phyloP scores from a whole-genome alignment of 2,113 vertebrate genomes.

The Malurus melanocephalus region DNA sequence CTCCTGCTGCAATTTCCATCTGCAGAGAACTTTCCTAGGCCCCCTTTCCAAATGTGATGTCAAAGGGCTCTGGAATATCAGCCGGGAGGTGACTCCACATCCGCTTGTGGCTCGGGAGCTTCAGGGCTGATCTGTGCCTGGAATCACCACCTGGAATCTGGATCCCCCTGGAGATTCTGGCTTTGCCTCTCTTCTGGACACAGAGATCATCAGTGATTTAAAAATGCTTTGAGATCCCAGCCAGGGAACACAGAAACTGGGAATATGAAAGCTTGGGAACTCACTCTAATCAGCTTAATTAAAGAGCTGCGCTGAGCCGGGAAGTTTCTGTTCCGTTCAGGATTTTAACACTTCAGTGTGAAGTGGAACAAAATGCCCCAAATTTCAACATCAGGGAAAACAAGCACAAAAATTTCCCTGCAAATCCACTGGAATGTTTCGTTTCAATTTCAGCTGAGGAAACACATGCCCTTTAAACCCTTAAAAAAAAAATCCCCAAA shows the following conservation, averaged over 20 bases:
- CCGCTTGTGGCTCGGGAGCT: not conserved
- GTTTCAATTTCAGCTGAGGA: conserved; percentile 20
- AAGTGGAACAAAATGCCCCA: conserved; percentile 47
- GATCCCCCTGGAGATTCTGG: not conserved
- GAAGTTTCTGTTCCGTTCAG: conserved; percentile 6
- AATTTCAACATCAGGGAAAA: conserved; percentile 45
- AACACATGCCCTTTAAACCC: conserved; percentile 42
- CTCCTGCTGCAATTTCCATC: conserved; percentile 45
- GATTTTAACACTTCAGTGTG: not conserved
- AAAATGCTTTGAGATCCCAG: not conserved
- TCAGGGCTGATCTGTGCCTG: not conserved
- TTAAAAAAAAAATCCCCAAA: not conserved
- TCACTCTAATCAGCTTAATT: not conserved
- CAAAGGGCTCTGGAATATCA: conserved; percentile 51
- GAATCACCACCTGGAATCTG: not conserved
- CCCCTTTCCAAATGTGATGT: conserved; percentile 47
- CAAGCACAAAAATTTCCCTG: not conserved
- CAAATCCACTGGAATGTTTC: not conserved
- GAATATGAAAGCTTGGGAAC: not conserved
- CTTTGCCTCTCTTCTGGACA: not conserved
- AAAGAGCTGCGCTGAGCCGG: not conserved
- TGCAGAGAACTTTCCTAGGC: conserved; percentile 49
- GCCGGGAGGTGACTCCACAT: not conserved
- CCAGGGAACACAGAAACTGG: not conserved
- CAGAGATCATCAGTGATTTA: not conserved